Evolutionary conservation across 2,113 vertebrate species (phyloP), one percentile per base, ranked within the genome.

Genomic region (Scopus umbretta): DNA sequence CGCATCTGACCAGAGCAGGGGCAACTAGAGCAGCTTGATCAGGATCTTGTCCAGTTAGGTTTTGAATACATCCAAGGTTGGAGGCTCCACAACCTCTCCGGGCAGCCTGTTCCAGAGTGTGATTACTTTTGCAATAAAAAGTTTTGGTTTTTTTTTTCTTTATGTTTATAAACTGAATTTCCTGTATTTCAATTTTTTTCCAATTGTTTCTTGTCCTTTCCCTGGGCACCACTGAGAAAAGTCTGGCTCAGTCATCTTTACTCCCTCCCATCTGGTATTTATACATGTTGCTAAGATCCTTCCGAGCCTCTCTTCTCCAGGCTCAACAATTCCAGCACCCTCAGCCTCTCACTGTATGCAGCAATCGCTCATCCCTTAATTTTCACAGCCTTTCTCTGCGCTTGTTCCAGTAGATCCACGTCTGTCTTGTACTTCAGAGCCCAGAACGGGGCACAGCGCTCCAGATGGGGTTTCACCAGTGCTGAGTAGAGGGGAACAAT

Each of bases 121-220:
- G 36, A 32, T 63, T 16, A 5, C 47, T 45, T 19, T 50, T 78
- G 22, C 26, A 47, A 56, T 49, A 61, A 73, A 29, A 1, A 0
- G 0, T 42, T 42, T 42, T 42, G 0, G 0, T 1, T 14, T 56
- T 1, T 18, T 56, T 43, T 43, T 14, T 47, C 36, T 7, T 62
- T 78, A 7, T 3, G 9, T n/a, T 50, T 94, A 32, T 91, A 13
- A 65, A 52, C 14, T 6, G 7, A 61, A 58, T 61, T 86, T 68
- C 27, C 30, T 62, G 34, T 56, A 23, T 86, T 94, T 86, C 19
- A 20, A 0, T 34, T 58, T 84, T 12, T 12, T 63, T 85, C 50
- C 15, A 0, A 0, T 42, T 79, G 45, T 23, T 11, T 63, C 18
- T 38, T 27, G 14, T 25, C 52, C 15, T 82, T 59, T 47, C 32